Conservation (phyloP, 2,113 vertebrate species). For the Crotalus horridus region DNA sequence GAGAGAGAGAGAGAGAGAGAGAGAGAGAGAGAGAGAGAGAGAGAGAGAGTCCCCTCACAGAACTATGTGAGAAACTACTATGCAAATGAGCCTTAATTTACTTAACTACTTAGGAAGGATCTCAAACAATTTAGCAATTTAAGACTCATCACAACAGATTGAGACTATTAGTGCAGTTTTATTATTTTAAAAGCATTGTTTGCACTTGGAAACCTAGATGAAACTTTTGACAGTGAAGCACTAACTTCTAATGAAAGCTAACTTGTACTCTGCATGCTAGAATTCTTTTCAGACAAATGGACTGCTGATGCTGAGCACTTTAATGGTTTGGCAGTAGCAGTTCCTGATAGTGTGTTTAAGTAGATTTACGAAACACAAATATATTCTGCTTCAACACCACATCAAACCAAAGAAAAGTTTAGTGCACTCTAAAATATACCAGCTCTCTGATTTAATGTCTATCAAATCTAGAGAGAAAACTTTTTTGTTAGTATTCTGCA, state of each 20-base stretch:
- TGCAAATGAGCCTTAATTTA: not conserved
- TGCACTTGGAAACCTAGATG: not conserved
- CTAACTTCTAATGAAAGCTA: conserved; percentile 3
- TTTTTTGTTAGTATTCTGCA: not conserved
- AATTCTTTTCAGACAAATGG: not conserved
- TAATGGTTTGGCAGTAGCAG: not conserved
- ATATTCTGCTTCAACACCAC: not conserved
- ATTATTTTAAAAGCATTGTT: not conserved
- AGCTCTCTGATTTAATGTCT: not conserved
- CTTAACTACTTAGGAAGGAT: not conserved
- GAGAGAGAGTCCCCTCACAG: not conserved
- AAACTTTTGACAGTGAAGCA: not conserved
- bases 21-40: too few species aligned
- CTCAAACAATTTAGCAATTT: not conserved
- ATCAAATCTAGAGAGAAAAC: not conserved
- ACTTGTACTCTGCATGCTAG: not conserved
- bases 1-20: too few species aligned
- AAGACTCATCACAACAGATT: not conserved
- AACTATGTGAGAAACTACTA: not conserved
- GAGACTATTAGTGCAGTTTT: not conserved
- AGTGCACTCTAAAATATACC: fast-evolving
- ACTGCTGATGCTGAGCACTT: not conserved
- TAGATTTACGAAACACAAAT: not conserved
- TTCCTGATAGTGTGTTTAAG: not conserved
- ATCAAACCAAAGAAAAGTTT: fast-evolving